These are phyloP conservation scores for Hippocampus zosterae DNA, from an alignment of 2,113 vertebrate species.

Conservation along the genomic window DNA sequence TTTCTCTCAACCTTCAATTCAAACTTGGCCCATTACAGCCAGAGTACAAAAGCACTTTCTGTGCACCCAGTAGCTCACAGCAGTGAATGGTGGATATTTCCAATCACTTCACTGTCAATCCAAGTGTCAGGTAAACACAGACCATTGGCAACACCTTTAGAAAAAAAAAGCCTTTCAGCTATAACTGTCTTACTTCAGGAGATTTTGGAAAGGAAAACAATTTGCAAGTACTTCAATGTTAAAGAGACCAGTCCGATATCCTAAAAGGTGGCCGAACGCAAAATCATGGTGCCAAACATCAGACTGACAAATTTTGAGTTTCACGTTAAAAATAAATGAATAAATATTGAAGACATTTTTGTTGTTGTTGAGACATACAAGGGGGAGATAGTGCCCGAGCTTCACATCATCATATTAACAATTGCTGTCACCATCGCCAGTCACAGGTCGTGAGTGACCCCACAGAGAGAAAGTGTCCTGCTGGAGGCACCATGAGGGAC, in stretches of 20 bases:
- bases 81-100: slow-evolving; percentile 82
- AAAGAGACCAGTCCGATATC: slow-evolving; percentile 68
- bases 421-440: slow-evolving; percentile 57
- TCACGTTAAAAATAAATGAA: background rate
- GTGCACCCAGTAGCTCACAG: slow-evolving; percentile 76
- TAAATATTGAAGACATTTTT: background rate
- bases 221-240: slow-evolving; percentile 70
- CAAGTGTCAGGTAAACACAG: slow-evolving; percentile 82
- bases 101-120: slow-evolving; percentile 82
- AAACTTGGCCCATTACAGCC: slow-evolving; percentile 82
- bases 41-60: slow-evolving; percentile 83
- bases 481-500: slow-evolving; percentile 66
- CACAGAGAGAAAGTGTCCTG: slow-evolving; percentile 65
- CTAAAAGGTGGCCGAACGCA: slow-evolving; percentile 53
- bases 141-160: slow-evolving; percentile 76
- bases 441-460: slow-evolving; percentile 61
- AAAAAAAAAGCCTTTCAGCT: slow-evolving; percentile 62
- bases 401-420: slow-evolving; percentile 74
- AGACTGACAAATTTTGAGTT: background rate
- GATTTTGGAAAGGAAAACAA: slow-evolving; percentile 68
- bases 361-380: slow-evolving; percentile 32
- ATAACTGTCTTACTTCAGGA: slow-evolving; percentile 66
- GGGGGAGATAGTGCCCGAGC: slow-evolving; percentile 25
- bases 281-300: background rate
- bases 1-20: slow-evolving; percentile 82